These are phyloP conservation scores for Syngnathus floridae DNA, from an alignment of 2,113 vertebrate genomes.

Conservation along the genomic window DNA sequence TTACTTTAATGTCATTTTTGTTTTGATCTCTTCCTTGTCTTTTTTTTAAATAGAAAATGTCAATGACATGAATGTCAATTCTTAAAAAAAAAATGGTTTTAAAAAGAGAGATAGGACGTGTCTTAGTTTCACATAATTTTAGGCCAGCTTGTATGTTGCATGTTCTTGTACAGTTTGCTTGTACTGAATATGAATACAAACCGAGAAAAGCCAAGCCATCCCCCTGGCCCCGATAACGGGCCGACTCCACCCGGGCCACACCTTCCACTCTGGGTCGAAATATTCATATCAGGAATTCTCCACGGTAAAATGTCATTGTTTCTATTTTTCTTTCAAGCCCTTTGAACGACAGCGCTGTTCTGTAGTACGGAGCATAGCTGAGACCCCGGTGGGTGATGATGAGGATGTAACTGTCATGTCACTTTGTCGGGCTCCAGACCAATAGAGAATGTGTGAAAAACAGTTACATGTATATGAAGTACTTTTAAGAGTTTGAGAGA, in stretches of 20 bases:
- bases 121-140: conserved; percentile 92
- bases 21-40: conserved; percentile 23
- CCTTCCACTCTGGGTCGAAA: conserved; percentile 81
- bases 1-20: conserved; percentile 31
- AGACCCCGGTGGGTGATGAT: conserved; percentile 73
- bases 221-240: conserved; percentile 67
- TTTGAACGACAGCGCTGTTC: conserved; percentile 82
- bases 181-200: conserved; percentile 92
- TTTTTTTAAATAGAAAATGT: conserved; percentile 63
- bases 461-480: conserved; percentile 74
- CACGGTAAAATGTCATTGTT: conserved; percentile 17
- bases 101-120: conserved; percentile 81
- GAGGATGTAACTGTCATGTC: conserved; percentile 83
- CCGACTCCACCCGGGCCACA: conserved; percentile 76
- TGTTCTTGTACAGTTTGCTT: conserved; percentile 99
- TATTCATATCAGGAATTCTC: conserved; percentile 82
- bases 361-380: conserved; percentile 84
- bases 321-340: conserved; percentile 73
- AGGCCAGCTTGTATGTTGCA: conserved; percentile 99
- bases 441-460: conserved; percentile 92
- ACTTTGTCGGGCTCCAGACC: conserved; percentile 82
- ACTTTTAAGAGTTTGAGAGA: conserved; percentile 68
- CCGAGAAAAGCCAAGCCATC: conserved; percentile 94
- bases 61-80: conserved; percentile 65
- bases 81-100: conserved; percentile 61